Percentiles rank a stretch among this genome's conserved stretches.
phyloP scores from a whole-genome alignment of 2,797 vertebrate genomes.

The Cheirogaleus major region DNA sequence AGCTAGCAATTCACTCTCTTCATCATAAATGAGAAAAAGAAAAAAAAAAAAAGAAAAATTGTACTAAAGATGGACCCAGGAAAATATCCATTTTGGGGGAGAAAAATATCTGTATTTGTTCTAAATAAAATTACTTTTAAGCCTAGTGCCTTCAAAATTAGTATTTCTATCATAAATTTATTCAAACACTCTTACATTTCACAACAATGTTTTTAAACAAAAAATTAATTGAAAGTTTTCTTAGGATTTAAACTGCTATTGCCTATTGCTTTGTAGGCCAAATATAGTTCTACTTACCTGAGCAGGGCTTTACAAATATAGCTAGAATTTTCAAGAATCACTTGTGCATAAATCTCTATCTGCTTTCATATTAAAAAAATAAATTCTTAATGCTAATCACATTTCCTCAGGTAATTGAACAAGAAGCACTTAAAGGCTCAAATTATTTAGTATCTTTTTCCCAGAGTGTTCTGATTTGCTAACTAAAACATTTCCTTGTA shows the following conservation, averaged over 20 bases:
- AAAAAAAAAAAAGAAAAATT: neutral
- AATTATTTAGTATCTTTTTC: neutral
- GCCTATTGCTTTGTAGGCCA: neutral
- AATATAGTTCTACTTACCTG: neutral
- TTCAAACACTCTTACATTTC: neutral
- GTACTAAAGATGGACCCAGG: neutral
- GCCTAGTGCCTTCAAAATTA: neutral
- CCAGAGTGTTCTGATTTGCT: slow-evolving; percentile 29
- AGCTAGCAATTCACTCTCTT: neutral
- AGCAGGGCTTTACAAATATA: neutral
- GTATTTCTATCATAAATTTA: neutral
- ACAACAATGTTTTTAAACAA: neutral
- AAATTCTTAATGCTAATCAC: slow-evolving; percentile 8
- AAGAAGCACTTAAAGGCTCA: neutral
- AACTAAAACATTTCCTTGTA: slow-evolving; percentile 31
- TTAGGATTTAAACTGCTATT: neutral
- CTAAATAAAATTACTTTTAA: slow-evolving; percentile 25
- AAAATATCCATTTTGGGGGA: neutral
- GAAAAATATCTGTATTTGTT: neutral
- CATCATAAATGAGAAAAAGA: neutral
- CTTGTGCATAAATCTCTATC: neutral
- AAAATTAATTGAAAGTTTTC: neutral
- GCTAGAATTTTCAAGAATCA: neutral
- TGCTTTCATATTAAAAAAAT: slow-evolving; percentile 5
- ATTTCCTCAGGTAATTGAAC: neutral